Conservation (phyloP, 2,797 vertebrate species). For the Brachymystax lenok region DNA sequence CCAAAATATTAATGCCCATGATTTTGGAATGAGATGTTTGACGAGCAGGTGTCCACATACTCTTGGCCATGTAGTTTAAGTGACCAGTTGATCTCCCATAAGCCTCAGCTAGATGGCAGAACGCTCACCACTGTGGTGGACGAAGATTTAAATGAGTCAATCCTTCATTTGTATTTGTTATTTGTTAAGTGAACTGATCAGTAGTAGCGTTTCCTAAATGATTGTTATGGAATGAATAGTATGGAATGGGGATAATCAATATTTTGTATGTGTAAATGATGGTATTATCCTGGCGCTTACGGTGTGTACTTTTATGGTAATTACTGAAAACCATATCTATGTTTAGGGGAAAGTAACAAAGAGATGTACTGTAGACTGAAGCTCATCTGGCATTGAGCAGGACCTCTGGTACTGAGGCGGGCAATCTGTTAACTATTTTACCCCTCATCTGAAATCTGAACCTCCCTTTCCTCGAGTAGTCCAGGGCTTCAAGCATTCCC, state of each 20-base stretch:
- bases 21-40: too few species aligned
- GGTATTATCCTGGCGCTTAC: background rate
- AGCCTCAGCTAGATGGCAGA: constrained; percentile 55
- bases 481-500: constrained; percentile 18
- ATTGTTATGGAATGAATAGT: too few species aligned
- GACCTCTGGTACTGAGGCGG: background rate
- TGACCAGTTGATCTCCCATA: constrained; percentile 13
- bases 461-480: constrained; percentile 27
- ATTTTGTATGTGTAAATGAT: too few species aligned
- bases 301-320: background rate
- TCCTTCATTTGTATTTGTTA: too few species aligned
- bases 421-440: constrained; percentile 68
- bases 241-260: too few species aligned
- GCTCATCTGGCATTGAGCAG: constrained; percentile 22
- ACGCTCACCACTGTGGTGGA: constrained; percentile 18
- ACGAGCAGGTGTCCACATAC: too few species aligned
- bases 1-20: too few species aligned
- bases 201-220: too few species aligned
- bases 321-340: background rate
- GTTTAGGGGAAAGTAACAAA: background rate
- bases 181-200: too few species aligned
- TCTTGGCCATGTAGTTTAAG: background rate
- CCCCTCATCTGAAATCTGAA: constrained; percentile 70
- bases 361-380: background rate
- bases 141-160: too few species aligned